Percentiles rank a stretch among this genome's conserved stretches.
phyloP scores from a whole-genome alignment of 1,140 invertebrate genomes.

The Hetaerina americana region DNA sequence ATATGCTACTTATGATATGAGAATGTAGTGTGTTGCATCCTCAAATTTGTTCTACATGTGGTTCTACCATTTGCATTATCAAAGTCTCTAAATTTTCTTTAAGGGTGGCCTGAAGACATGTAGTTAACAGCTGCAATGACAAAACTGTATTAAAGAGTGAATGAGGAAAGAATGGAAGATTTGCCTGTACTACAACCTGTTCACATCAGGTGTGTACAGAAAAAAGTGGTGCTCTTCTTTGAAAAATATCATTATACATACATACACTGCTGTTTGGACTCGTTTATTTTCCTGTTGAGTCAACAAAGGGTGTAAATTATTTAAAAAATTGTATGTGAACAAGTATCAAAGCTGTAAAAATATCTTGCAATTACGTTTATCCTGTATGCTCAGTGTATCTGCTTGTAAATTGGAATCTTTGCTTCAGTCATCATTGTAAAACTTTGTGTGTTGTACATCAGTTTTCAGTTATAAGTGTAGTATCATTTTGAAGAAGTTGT shows the following conservation, averaged over 20 bases:
- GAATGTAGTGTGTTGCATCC: background rate
- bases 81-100: background rate
- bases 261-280: background rate
- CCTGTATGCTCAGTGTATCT: background rate
- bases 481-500: background rate
- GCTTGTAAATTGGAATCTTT: background rate
- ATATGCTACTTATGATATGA: background rate
- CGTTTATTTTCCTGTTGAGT: background rate
- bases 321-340: background rate
- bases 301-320: background rate
- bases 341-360: background rate
- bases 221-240: background rate
- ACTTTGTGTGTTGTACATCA: background rate
- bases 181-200: background rate
- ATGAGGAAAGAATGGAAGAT: background rate
- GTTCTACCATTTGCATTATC: background rate
- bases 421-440: background rate
- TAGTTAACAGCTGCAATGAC: background rate
- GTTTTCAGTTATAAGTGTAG: background rate
- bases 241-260: background rate
- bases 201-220: background rate
- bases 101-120: background rate
- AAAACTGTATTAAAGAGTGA: background rate
- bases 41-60: background rate
- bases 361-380: background rate